Conservation (phyloP, 2,797 vertebrate genomes). For the Coracias cyanogaster region DNA sequence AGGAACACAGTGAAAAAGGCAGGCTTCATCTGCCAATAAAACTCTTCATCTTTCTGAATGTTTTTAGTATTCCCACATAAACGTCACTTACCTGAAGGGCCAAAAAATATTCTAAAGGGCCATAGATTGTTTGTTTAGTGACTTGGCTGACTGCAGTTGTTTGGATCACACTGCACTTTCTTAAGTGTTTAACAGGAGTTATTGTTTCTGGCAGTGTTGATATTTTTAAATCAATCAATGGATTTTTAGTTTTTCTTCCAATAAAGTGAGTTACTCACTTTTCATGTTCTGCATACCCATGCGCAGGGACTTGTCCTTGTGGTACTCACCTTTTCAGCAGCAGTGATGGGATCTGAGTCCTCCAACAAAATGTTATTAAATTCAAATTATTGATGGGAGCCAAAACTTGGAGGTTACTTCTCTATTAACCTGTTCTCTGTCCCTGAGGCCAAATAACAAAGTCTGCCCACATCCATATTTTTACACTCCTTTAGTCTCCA, state of each 20-base stretch:
- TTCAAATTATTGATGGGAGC: background rate
- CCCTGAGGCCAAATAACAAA: background rate
- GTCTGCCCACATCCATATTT: background rate
- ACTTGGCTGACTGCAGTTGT: background rate
- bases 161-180: background rate
- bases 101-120: background rate
- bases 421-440: background rate
- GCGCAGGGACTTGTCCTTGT: background rate
- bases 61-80: background rate
- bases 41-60: background rate
- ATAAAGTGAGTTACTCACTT: background rate
- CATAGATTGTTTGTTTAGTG: background rate
- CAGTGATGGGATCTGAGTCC: background rate
- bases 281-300: background rate
- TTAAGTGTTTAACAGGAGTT: background rate
- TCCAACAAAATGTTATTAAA: background rate
- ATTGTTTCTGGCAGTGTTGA: background rate
- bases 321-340: background rate
- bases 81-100: fast-evolving
- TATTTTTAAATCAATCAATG: background rate
- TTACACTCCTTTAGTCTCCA: background rate
- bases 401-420: background rate
- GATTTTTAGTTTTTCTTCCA: background rate
- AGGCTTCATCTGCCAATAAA: background rate
- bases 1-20: background rate